These are phyloP conservation scores for Polypedilum vanderplanki DNA, from an alignment of 1,140 invertebrate genomes.

Conservation along the genomic window DNA sequence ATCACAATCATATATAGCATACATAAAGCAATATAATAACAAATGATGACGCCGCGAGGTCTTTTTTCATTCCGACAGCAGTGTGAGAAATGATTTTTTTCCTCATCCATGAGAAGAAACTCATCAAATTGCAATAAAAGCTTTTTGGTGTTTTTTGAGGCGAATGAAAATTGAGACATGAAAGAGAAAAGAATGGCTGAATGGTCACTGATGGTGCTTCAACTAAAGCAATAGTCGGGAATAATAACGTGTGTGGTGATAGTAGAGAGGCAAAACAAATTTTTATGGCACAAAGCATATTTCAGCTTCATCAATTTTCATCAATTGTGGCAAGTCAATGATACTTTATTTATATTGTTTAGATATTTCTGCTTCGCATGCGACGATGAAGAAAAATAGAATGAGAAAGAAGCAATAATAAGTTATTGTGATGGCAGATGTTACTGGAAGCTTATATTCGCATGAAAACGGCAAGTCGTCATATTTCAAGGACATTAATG, in stretches of 20 bases:
- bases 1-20: too few relatives aligned
- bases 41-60: conserved; percentile 15
- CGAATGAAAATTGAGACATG: neutral
- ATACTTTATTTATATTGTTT: neutral
- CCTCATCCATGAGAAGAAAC: neutral
- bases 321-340: conserved; percentile 12
- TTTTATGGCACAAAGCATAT: neutral
- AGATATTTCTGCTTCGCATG: too few relatives aligned
- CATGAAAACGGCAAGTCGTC: conserved; percentile 1
- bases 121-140: conserved; percentile 19
- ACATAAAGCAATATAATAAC: neutral
- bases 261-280: neutral
- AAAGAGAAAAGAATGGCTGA: neutral
- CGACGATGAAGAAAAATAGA: too few relatives aligned
- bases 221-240: neutral
- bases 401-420: neutral
- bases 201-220: neutral
- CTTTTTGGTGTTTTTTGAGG: neutral
- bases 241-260: neutral
- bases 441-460: neutral
- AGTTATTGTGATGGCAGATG: conserved; percentile 3
- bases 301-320: conserved; percentile 1
- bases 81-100: neutral
- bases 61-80: neutral
- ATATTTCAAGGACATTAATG: neutral